These are phyloP conservation scores for Pelobates fuscus DNA, from an alignment of 2,113 vertebrate species.

Conservation along the genomic window DNA sequence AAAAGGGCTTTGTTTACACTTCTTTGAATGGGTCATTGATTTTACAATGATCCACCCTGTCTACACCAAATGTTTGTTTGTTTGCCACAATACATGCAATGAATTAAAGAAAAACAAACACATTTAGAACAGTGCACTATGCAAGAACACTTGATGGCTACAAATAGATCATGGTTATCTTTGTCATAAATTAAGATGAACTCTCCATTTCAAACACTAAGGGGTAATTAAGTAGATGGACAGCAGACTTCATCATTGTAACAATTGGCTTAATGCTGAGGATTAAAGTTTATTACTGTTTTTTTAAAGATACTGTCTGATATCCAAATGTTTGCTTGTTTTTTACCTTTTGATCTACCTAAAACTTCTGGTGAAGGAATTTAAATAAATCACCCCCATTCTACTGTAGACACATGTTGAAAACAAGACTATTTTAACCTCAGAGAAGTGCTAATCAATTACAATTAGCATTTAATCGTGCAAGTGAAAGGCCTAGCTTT, in stretches of 20 bases:
- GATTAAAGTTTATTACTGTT: conserved; percentile 32
- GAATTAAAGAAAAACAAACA: conserved; percentile 45
- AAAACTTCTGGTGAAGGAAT: background rate
- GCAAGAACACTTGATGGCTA: background rate
- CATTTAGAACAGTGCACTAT: background rate
- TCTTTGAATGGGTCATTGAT: background rate
- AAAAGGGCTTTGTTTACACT: background rate
- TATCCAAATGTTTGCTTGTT: background rate
- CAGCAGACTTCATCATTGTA: conserved; percentile 7
- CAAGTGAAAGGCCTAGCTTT: conserved; percentile 14
- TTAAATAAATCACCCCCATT: background rate
- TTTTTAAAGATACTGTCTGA: conserved; percentile 19
- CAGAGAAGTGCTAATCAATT: conserved; percentile 28
- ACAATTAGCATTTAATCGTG: conserved; percentile 20
- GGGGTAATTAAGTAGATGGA: conserved; percentile 39
- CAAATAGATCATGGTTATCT: conserved; percentile 42
- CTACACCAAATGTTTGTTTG: conserved; percentile 31
- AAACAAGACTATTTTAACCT: background rate
- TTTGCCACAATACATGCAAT: conserved; percentile 29
- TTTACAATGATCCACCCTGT: background rate
- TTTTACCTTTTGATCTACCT: conserved; percentile 5
- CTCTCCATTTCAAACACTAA: conserved; percentile 40
- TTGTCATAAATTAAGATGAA: conserved; percentile 35
- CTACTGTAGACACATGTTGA: background rate
- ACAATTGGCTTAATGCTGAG: conserved; percentile 22